Evolutionary conservation across 35 echinoderm and acorn worm genomes (phyloP).

Genomic region (Ophiothrix spiculata): DNA sequence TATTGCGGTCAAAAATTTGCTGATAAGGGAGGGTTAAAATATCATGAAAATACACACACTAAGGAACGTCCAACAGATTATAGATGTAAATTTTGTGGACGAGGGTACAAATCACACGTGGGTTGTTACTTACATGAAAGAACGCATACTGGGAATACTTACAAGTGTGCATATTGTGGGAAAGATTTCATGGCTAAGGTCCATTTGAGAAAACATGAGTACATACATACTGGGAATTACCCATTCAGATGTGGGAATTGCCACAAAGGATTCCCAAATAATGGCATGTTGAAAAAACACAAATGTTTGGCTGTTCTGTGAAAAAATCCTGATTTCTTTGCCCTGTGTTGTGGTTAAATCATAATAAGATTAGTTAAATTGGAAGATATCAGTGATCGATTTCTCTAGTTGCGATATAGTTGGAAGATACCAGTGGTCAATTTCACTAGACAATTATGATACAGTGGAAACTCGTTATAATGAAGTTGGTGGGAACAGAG

Average conservation of each 20-base stretch:
- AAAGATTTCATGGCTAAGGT: conserved; percentile 4
- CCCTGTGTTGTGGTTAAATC: too few species aligned
- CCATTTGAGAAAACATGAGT: not conserved
- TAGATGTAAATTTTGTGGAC: not conserved
- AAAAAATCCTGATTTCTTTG: too few species aligned
- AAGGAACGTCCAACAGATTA: not conserved
- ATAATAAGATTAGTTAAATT: too few species aligned
- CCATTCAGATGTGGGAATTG: not conserved
- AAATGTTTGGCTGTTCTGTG: not conserved
- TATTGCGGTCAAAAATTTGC: not conserved
- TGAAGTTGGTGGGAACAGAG: too few species aligned
- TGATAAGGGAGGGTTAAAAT: not conserved
- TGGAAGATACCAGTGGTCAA: too few species aligned
- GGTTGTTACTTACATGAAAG: not conserved
- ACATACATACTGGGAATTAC: conserved; percentile 8
- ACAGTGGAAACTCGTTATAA: too few species aligned
- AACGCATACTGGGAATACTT: not conserved
- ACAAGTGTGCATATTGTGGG: not conserved
- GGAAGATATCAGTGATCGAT: too few species aligned
- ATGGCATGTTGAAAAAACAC: not conserved
- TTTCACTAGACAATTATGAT: too few species aligned
- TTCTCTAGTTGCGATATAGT: too few species aligned
- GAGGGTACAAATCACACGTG: not conserved
- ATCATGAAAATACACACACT: not conserved
- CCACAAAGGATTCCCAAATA: not conserved